Conservation (phyloP, 1,140 invertebrate genomes). For the Akabosia matsudoensis region DNA sequence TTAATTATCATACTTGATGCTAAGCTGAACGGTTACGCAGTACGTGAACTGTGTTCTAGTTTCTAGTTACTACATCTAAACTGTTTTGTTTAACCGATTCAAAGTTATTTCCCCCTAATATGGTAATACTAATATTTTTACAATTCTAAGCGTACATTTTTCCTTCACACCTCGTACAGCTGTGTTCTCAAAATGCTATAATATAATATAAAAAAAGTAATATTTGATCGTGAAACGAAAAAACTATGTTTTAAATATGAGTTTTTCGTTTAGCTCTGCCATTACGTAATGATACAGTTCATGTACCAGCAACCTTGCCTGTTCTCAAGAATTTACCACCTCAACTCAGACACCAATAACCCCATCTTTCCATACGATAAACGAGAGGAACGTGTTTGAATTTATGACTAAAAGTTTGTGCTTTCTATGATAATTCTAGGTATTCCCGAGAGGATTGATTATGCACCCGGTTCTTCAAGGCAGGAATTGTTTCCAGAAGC, state of each 20-base stretch:
- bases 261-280: neutral
- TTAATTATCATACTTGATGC: constrained; percentile 21
- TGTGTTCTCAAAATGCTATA: no score
- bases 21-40: neutral
- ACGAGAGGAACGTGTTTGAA: constrained; percentile 12
- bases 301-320: no score
- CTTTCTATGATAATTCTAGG: constrained; percentile 54
- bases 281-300: no score
- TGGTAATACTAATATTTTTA: no score
- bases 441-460: constrained; percentile 84
- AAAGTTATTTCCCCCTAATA: no score
- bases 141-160: no score
- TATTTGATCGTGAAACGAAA: neutral
- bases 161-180: no score
- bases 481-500: constrained; percentile 79
- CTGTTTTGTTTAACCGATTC: no score
- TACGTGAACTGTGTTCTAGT: neutral
- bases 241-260: neutral
- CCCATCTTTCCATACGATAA: constrained; percentile 9
- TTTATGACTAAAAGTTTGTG: constrained; percentile 19
- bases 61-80: neutral
- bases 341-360: neutral
- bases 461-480: constrained; percentile 76
- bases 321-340: neutral
- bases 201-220: neutral